Conservation (phyloP, 2,888 invertebrate species). For the Leptinotarsa peninsularis region DNA sequence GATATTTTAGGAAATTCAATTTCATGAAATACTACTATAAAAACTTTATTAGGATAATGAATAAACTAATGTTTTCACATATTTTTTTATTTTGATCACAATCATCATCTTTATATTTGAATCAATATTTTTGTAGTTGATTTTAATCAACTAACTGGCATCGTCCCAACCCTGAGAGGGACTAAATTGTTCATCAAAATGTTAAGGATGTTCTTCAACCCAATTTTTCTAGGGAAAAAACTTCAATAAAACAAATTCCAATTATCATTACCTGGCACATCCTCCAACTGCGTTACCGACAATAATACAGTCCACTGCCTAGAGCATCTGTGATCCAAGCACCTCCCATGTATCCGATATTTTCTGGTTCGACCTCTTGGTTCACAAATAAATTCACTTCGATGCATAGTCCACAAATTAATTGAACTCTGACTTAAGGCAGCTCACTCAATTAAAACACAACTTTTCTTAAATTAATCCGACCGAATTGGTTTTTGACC, state of each 20-base stretch:
- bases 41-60: too few species aligned
- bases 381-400: slow-evolving; percentile 55
- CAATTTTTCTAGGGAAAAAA: not conserved
- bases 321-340: slow-evolving; percentile 44
- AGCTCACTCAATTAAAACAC: slow-evolving; percentile 13
- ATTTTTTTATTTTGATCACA: too few species aligned
- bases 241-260: not conserved
- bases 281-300: slow-evolving; percentile 55
- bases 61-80: too few species aligned
- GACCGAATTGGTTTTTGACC: slow-evolving; percentile 18
- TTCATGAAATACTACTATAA: too few species aligned
- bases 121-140: too few species aligned
- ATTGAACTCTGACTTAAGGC: slow-evolving; percentile 24
- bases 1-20: too few species aligned
- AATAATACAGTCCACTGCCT: slow-evolving; percentile 56
- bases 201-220: too few species aligned
- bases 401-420: slow-evolving; percentile 37
- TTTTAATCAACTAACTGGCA: too few species aligned
- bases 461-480: slow-evolving; percentile 7
- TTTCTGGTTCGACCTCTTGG: slow-evolving; percentile 55
- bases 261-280: slow-evolving; percentile 51
- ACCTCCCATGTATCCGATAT: slow-evolving; percentile 53
- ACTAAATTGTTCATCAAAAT: too few species aligned
- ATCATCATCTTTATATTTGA: too few species aligned
- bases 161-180: too few species aligned